phyloP scores from a whole-genome alignment of 2,888 invertebrate species.

The Tetramorium bicarinatum region DNA sequence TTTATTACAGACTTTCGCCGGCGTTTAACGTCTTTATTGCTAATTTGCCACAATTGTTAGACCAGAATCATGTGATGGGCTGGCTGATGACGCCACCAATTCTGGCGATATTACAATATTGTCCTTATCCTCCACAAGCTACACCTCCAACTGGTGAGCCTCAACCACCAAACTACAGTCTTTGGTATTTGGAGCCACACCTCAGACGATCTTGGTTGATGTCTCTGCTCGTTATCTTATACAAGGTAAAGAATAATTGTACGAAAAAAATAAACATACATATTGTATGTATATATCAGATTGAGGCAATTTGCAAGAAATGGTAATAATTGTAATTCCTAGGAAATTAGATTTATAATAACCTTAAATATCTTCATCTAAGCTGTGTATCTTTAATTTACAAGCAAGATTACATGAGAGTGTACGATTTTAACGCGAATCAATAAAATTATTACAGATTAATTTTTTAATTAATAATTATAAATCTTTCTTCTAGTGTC shows the following conservation, averaged over 20 bases:
- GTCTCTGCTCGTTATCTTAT: conserved; percentile 96
- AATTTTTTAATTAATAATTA: background rate
- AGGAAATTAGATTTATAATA: background rate
- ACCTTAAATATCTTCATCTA: background rate
- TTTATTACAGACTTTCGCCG: conserved; percentile 91
- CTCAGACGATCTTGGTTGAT: conserved; percentile 97
- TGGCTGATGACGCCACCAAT: conserved; percentile 95
- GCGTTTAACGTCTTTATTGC: conserved; percentile 98
- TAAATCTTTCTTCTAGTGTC: conserved; percentile 88
- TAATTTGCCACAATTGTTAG: conserved; percentile 97
- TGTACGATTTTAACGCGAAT: background rate
- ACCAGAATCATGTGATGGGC: conserved; percentile 98
- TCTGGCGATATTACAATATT: conserved; percentile 93
- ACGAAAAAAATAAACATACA: background rate
- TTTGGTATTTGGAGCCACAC: conserved; percentile 96
- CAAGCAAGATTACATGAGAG: background rate
- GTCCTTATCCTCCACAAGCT: conserved; percentile 92
- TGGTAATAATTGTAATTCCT: background rate
- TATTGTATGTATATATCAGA: background rate
- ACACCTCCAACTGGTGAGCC: conserved; percentile 87
- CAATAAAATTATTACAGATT: background rate
- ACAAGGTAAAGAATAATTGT: conserved; percentile 91
- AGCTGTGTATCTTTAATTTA: background rate
- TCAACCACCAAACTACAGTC: conserved; percentile 92
- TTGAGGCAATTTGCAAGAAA: background rate